Base-by-base conservation (phyloP, 2,797 vertebrate genomes). In the Chelmon rostratus region DNA sequence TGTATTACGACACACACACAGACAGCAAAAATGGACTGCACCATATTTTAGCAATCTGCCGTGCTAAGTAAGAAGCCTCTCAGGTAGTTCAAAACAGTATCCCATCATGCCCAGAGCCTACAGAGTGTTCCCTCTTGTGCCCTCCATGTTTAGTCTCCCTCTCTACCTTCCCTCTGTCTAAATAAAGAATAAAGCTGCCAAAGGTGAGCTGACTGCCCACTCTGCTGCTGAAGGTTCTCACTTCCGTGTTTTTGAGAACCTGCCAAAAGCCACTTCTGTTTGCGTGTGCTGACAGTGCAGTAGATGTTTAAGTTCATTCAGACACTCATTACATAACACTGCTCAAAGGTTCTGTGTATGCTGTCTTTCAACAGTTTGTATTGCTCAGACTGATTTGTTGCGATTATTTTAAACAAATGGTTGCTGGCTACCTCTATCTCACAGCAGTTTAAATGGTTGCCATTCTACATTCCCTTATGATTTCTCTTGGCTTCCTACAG, bases 181-280 rank as follows among this genome's bases (percentile, higher is more conserved):
- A 91, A 93, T 91, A 93, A 93, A 93, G 92, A 89, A 74, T 91
- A 38, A 81, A 83, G 64, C 78, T 70, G 86, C 64, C 88, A 93
- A 84, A 90, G 93, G 91, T 93, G 89, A 92, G 67, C 81, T 80
- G 81, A 87, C 92, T 91, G 92, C 93, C 93, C 91, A 92, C 93
- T 94, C 92, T 88, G 76, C 82, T 54, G 83, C 88, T 85, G 84
- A 83, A 92, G 84, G 86, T 92, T 90, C 88, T 89, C 88, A 92
- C 87, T 89, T 90, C 84, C 88, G 74, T 88, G 88, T 86, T 90
- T 92, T 89, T 90, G 90, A 92, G 90, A 92, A 92, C 84, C 86
- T 91, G 90, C 90, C 91, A 90, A 92, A 88, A 86, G 90, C 88
- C 90, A 91, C 89, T 92, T 84, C 54, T 86, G 84, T 69, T 81